Base-by-base conservation (phyloP, 2,113 vertebrate genomes). In the Monopterus albus region DNA sequence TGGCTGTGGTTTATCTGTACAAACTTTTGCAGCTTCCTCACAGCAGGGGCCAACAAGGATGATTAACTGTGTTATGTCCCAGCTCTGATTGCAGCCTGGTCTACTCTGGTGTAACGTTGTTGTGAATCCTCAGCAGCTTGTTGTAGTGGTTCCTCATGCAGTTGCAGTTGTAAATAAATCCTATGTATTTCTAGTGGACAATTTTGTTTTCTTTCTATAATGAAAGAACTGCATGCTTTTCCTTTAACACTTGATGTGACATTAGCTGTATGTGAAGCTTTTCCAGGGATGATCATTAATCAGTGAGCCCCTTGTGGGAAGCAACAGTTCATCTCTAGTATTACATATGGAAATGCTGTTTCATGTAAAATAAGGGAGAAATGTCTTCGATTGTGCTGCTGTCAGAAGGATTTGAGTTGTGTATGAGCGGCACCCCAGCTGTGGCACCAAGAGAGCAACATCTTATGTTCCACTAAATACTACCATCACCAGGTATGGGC, bases 131-230 rank as follows among this genome's bases (percentile, higher is more conserved):
- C 72, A 61, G 38, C 77, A 52, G 57, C 73, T 21, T 33, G 70
- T 65, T 17, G 29, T 55, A 17, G 47, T 67, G 58, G 25, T 67
- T 39, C 20, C 47, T 39, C 23, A 18, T 43, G 28, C 50, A n/a
- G 35, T 52, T 31, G 12, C 35, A 43, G 11, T 74, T 88, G 86
- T 91, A 90, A 80, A 87, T 89, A 87, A 29, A 53, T 63, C 68
- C 51, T 33, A 45, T 66, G 65, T 53, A 33, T 56, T 80, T 53
- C 45, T 14, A 10, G 46, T 66, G 38, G 31, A 15, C 40, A 17
- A 1, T 20, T 43, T 28, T 4, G 15, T 43, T 59, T 45, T 25
- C 18, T 72, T 58, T 53, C 8, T 51, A 55, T 45, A 45, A 50
- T 70, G 6, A 64, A 25, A 42, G 5, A 65, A 28, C 46, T 85